phyloP scores from a whole-genome alignment of 2,888 invertebrate species.

The Drosophila tripunctata region DNA sequence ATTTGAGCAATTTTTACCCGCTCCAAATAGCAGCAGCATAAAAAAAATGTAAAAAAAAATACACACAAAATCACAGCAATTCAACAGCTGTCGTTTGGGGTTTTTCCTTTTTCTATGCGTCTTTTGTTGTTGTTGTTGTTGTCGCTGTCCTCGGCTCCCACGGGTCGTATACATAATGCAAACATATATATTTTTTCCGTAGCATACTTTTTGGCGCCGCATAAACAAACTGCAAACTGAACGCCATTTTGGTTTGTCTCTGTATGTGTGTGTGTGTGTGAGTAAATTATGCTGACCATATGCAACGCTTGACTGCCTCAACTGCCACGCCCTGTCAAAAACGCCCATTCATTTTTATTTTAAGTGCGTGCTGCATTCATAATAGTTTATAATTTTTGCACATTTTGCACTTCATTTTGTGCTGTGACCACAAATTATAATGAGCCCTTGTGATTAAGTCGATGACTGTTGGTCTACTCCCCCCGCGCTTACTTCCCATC shows the following conservation, averaged over 20 bases:
- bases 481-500: background rate
- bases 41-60: slow-evolving; percentile 7
- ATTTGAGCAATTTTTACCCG: slow-evolving; percentile 70
- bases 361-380: slow-evolving; percentile 33
- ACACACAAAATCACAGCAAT: slow-evolving; percentile 1
- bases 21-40: slow-evolving; percentile 62
- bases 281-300: slow-evolving; percentile 76
- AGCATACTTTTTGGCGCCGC: slow-evolving; percentile 62
- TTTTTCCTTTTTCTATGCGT: slow-evolving; percentile 44
- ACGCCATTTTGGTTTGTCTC: slow-evolving; percentile 52
- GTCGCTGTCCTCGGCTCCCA: slow-evolving; percentile 9
- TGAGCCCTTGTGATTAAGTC: slow-evolving; percentile 75
- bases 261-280: slow-evolving; percentile 15
- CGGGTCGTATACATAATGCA: slow-evolving; percentile 58
- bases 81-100: slow-evolving; percentile 22
- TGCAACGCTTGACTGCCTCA: slow-evolving; percentile 57
- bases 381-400: slow-evolving; percentile 74
- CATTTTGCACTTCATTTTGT: slow-evolving; percentile 73
- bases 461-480: slow-evolving; percentile 28
- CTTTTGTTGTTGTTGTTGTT: slow-evolving; percentile 13
- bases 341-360: background rate
- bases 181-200: slow-evolving; percentile 44
- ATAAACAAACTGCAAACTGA: slow-evolving; percentile 26
- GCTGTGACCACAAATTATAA: slow-evolving; percentile 76
- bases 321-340: slow-evolving; percentile 23